These are phyloP conservation scores for Platanista minor DNA, from an alignment of 2,113 vertebrate genomes.

Conservation along the genomic window DNA sequence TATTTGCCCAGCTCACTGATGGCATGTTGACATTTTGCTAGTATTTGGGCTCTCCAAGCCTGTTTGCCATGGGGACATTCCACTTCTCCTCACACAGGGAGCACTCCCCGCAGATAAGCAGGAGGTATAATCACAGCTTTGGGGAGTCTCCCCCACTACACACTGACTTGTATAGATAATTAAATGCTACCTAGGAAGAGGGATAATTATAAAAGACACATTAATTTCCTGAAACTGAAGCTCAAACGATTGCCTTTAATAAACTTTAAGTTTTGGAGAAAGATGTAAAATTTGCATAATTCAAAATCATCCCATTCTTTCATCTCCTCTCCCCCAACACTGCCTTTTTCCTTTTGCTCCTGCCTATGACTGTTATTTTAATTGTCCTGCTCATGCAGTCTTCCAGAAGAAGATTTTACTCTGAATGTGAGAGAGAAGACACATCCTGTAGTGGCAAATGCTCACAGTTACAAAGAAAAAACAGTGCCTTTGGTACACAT, in stretches of 20 bases:
- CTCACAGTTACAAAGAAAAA: background rate
- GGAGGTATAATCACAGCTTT: constrained; percentile 2
- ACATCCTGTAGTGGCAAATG: background rate
- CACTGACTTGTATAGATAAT: background rate
- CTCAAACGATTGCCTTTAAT: background rate
- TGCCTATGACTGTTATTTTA: background rate
- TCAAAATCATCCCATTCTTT: background rate
- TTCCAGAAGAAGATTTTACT: background rate
- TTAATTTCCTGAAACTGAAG: constrained; percentile 36
- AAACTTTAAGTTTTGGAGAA: background rate
- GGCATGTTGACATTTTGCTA: rapidly evolving
- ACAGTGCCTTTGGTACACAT: background rate
- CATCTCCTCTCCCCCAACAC: background rate
- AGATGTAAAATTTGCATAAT: constrained; percentile 11
- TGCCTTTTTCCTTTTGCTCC: background rate
- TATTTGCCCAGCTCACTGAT: background rate
- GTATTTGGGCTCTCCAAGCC: rapidly evolving
- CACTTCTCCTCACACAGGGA: rapidly evolving
- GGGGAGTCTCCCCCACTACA: background rate
- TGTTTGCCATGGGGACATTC: background rate
- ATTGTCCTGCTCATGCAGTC: background rate
- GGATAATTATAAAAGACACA: constrained; percentile 20
- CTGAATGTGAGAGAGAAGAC: background rate
- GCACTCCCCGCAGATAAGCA: background rate
- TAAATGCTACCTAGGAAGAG: constrained; percentile 12